Percentiles rank a stretch among this genome's conserved stretches.
Evolutionary conservation across 2,888 invertebrate genomes (phyloP).

Genomic region (Sylvicola cinctus): DNA sequence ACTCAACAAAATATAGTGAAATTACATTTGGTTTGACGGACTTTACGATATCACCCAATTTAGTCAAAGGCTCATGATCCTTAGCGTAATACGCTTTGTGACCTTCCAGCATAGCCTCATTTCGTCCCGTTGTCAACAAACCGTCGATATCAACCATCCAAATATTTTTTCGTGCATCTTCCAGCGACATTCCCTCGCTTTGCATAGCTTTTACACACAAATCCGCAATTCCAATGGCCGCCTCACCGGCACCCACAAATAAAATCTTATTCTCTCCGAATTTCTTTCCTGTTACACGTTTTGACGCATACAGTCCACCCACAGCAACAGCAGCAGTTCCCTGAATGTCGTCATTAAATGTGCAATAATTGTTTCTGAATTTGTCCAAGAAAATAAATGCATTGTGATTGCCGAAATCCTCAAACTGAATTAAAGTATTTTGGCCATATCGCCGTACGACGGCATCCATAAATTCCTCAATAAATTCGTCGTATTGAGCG

Average conservation of each 20-base stretch:
- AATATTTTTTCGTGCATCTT: constrained; percentile 68
- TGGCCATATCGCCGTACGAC: constrained; percentile 73
- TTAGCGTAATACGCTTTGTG: constrained; percentile 57
- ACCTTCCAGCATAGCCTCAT: constrained; percentile 40
- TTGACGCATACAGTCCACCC: constrained; percentile 49
- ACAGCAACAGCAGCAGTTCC: constrained; percentile 93
- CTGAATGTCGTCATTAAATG: too few relatives aligned
- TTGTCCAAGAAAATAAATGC: constrained; percentile 87
- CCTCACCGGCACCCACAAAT: constrained; percentile 85
- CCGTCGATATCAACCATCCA: constrained; percentile 94
- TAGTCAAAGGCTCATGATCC: constrained; percentile 54
- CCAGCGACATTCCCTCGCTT: constrained; percentile 32
- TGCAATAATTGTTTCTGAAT: constrained; percentile 80
- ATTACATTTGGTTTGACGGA: constrained; percentile 76
- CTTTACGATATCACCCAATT: constrained; percentile 58
- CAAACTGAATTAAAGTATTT: constrained; percentile 73
- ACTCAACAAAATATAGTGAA: constrained; percentile 5
- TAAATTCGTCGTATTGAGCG: constrained; percentile 70
- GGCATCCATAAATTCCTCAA: constrained; percentile 95
- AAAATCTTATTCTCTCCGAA: constrained; percentile 74
- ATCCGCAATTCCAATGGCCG: constrained; percentile 82
- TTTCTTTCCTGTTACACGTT: constrained; percentile 34
- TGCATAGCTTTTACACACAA: constrained; percentile 79
- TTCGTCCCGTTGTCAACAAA: constrained; percentile 49
- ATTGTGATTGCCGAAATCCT: constrained; percentile 94